Base-by-base conservation (phyloP, 2,797 vertebrate genomes). In the Hippopotamyrus pictus region DNA sequence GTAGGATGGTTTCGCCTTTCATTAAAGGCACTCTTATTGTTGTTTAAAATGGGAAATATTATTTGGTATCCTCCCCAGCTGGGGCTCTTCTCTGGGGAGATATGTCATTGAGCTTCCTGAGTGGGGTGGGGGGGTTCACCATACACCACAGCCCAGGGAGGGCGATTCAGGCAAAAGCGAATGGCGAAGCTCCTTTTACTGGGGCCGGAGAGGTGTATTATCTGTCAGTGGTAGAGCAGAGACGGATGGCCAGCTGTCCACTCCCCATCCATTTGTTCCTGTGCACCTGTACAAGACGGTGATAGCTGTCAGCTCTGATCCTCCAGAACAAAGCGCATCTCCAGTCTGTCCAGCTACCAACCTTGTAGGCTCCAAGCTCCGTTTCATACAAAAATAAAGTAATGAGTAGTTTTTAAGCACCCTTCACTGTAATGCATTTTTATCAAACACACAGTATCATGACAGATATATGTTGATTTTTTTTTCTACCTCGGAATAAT, bases 11-110 rank as follows among this genome's bases (percentile, higher is more conserved):
- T 79, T 79, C 37, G 44, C 37, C 19, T 79, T 79, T 79, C 73
- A 79, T 79, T 79, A 79, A 79, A 79, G 73, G 33, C 17, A 8
- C 73, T 8, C 73, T 44, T 79, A 79, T 44, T 79, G 17, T 79
- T 79, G 73, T 79, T 79, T 44, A 79, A 79, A 79, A 44, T 44
- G 37, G 37, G 73, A 79, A 79, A 79, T 79, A 79, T 79, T 79
- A 19, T 79, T 79, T 79, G 73, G 14, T 19, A 76, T 17, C 1
- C 73, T 76, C 37, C 37, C 19, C 17, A 41, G 33, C 73, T 1
- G 12, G 69, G 5, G 5, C 29, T 73, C 29, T 37, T 33, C 69
- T 73, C 69, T 37, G 69, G 33, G 37, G 69, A 76, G 17, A 8
- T 41, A 37, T 19, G 37, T 76, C 69, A 41, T 5, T 76, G 69